Base-by-base conservation (phyloP, 2,113 vertebrate species). In the Fregetta grallaria region DNA sequence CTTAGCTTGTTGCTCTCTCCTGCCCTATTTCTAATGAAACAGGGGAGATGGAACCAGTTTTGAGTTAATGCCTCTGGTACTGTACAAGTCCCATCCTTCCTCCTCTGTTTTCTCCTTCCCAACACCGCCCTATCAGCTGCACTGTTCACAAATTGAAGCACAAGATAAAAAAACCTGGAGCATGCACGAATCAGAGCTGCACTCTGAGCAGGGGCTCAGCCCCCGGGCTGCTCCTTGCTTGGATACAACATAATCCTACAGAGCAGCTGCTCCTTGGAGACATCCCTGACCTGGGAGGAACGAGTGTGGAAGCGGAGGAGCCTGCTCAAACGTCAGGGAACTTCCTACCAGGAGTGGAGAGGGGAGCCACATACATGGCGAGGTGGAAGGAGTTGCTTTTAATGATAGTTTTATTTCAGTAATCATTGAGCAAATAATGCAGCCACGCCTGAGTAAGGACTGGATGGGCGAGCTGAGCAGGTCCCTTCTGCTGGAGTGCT, bases 381-480 rank as follows among this genome's bases (percentile, higher is more conserved):
- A 61, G 63, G 67, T 30, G 63, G 76, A 79, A 65, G 83, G 83
- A 88, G 87, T 3, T 38, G 79, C 52, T 42, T 50, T 83, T 72
- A 59, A 25, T 42, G 76, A 55, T 22, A 67, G 47, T 42, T 86
- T 72, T 63, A 75, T 78, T 82, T 86, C 42, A 4, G 73, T 29
- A 32, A 58, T 79, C 44, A 3, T 8, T 56, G 53, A 77, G 84
- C 59, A 45, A 95, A 95, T 59, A 70, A 26, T 1, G 30, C 29
- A 53, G 95, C 76, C 90, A 59, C 95, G 0, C 92, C 95, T 20
- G 87, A 58, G 68, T 2, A 27, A 66, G 56, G 88, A 93, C 94
- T 70, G 90, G 96, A 53, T 9, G 61, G 90, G 81, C 96, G 5
- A n/a, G 96, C 61, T 5, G 27, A 76, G 87, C 94, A 30, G 76